phyloP scores from a whole-genome alignment of 2,113 vertebrate species.

The Cololabis saira region DNA sequence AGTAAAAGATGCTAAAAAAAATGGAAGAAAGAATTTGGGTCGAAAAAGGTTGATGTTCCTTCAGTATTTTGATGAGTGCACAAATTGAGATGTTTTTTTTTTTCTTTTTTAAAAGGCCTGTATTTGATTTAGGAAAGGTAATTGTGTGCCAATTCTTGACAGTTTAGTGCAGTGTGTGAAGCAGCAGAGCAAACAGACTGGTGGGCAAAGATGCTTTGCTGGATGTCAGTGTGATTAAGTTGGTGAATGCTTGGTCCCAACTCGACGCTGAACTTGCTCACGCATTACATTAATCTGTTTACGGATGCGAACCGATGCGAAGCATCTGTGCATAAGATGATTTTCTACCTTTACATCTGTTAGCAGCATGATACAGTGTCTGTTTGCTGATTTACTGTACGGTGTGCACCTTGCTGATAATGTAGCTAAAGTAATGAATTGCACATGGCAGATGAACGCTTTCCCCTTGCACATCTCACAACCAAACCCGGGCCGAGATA shows the following conservation, averaged over 20 bases:
- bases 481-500: not conserved
- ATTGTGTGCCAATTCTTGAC: constrained; percentile 18
- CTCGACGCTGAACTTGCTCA: constrained; percentile 32
- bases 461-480: constrained; percentile 8
- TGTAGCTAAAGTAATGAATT: constrained; percentile 12
- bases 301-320: constrained; percentile 32
- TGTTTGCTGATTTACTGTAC: constrained; percentile 25
- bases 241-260: constrained; percentile 25
- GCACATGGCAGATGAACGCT: constrained; percentile 1
- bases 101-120: constrained; percentile 3
- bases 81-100: not conserved
- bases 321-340: constrained; percentile 47
- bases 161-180: constrained; percentile 21
- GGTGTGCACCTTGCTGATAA: constrained; percentile 14
- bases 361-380: constrained; percentile 30
- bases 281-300: constrained; percentile 39
- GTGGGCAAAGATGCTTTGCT: constrained; percentile 21
- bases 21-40: constrained; percentile 3
- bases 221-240: constrained; percentile 38
- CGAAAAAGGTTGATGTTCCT: too few relatives aligned
- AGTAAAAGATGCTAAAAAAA: too few relatives aligned
- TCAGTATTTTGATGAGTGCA: not conserved
- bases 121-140: constrained; percentile 3
- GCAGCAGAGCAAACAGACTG: constrained; percentile 15
- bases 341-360: constrained; percentile 55